Evolutionary conservation across 1,140 invertebrate species (phyloP), one percentile per base, ranked within the genome.

Genomic region (Listronotus oregonensis): DNA sequence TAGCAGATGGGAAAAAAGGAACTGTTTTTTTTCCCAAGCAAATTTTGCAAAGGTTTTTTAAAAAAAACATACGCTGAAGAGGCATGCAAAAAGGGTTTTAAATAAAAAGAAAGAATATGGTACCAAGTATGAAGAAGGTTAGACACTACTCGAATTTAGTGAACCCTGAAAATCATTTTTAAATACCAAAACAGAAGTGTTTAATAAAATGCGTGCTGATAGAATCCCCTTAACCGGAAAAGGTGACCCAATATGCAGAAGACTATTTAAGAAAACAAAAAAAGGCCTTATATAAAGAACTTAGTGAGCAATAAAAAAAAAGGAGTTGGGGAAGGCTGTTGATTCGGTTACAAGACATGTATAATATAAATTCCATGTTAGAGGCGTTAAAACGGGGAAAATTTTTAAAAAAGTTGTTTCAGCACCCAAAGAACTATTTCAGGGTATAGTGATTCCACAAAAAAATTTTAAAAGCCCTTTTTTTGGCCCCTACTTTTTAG

Each of bases 221-320:
- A 60, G 50, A 66, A 43, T 47, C n/a, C 60, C 64, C 9, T 18
- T 49, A 55, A 37, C 17, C 21, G 71, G 46, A 8, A 72, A 57
- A 37, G 44, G n/a, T 31, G 71, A 72, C 42, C 9, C 47, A 21
- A 15, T 73, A 61, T 57, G 69, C 37, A 3, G 64, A 71, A 64
- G 60, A 46, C 60, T 62, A 47, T 21, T 37, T 72, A 39, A 55
- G 39, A 34, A 73, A 69, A 47, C 69, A n/a, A 73, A 55, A 73
- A 73, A 64, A 27, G 69, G 17, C 14, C 15, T 7, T 69, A 71
- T 46, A 64, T 71, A 34, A 49, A 18, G 37, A 62, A 61, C n/a
- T 60, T 55, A 7, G 47, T 69, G 4, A 71, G 69, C 12, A 73
- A 73, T 44, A n/a, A 73, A 67, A 64, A 61, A 69, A 32, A 50